Base-by-base conservation (phyloP, 2,888 invertebrate genomes). In the Nowickia ferox region DNA sequence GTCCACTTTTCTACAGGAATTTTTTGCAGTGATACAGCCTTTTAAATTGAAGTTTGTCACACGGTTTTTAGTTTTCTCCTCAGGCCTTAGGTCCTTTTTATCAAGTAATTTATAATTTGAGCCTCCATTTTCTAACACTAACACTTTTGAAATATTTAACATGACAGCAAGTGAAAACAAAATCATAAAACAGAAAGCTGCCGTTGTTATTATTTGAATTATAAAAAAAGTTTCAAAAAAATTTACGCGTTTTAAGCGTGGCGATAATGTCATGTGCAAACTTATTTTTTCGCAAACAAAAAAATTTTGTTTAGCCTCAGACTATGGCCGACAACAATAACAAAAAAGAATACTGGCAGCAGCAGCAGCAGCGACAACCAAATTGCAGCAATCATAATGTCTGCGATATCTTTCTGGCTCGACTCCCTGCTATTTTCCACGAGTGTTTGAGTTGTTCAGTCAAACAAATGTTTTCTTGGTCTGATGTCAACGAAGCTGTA, bases 231-330 rank as follows among this genome's bases (percentile, higher is more conserved):
- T 57, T 3, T 9, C 38, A 51, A 38, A 71, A 83, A 78, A 79
- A 63, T 69, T 17, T 75, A 82, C 75, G 85, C 83, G 85, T 79
- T 83, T 83, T 71, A 86, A 86, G 79, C 83, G 85, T 86, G 78
- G 79, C 83, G 83, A 79, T 86, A 86, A 86, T 83, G 83, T 83
- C 85, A 83, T 86, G 83, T 86, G 78, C 71, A 83, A 82, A 79
- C 78, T 75, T 82, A 65, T 63, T 69, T 76, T 30, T 61, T 68
- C 38, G 13, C 22, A 78, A 76, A 72, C n/a, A 84, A 48, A 61
- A 10, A 42, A 17, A 17, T 40, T 11, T n/a, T 51, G 51, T 85
- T 81, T 84, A 65, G 82, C 78, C 71, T 75, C 66, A 78, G 83
- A 83, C 83, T 61, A 83, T 44, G 76, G 79, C 40, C 46, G 22